Evolutionary conservation across 2,888 invertebrate species (phyloP).

Genomic region (Leptopilina myrica): DNA sequence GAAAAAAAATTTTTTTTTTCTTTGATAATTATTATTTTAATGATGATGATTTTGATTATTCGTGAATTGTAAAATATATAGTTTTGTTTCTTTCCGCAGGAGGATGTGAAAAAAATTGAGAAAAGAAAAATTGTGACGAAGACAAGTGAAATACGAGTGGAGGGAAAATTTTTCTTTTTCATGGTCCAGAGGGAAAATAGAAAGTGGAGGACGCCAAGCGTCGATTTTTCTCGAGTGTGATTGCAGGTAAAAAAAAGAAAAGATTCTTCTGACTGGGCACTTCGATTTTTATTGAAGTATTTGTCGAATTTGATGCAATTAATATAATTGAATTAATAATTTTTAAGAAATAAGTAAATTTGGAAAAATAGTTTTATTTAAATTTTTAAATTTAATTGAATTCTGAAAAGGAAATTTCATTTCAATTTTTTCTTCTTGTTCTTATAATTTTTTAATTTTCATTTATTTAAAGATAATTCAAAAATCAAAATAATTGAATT

Average conservation of each 20-base stretch:
- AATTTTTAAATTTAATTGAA: too few species aligned
- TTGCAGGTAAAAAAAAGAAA: conserved; percentile 18
- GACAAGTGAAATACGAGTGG: neutral
- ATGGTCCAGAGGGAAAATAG: conserved; percentile 26
- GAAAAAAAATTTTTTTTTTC: neutral
- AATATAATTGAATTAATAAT: neutral
- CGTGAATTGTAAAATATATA: too few species aligned
- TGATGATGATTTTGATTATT: too few species aligned
- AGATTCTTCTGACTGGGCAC: conserved; percentile 21
- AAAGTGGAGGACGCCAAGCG: conserved; percentile 39
- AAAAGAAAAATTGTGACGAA: too few species aligned
- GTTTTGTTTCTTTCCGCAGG: neutral
- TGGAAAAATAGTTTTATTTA: too few species aligned
- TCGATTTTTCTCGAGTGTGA: conserved; percentile 9
- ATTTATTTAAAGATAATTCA: too few species aligned
- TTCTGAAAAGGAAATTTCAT: too few species aligned
- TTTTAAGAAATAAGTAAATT: too few species aligned
- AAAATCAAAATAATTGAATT: too few species aligned
- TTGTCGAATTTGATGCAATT: neutral
- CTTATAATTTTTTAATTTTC: too few species aligned
- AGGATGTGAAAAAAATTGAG: neutral
- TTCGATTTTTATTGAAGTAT: conserved; percentile 10
- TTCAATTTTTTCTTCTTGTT: too few species aligned
- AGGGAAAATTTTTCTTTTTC: neutral
- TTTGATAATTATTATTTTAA: too few species aligned